Base-by-base conservation (phyloP, 2,888 invertebrate species). In the Synergus japonicus region DNA sequence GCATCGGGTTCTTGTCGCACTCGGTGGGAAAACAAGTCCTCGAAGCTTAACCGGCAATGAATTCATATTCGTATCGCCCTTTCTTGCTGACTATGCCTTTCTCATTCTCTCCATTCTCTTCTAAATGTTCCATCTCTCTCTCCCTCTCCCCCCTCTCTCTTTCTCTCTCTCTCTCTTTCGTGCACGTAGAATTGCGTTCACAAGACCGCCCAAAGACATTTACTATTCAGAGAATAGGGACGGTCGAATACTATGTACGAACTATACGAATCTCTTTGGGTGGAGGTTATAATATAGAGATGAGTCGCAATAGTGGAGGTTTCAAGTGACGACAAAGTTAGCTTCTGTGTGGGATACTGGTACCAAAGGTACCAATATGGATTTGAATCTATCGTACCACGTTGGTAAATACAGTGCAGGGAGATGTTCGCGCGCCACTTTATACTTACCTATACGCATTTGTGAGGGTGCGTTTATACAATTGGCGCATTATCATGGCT, bases 241-340 rank as follows among this genome's bases (percentile, higher is more conserved):
- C 77, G 83, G 83, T 83, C 83, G 83, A 83, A 81, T 81, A 79
- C 37, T 49, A 15, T 15, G 54, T 58, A 44, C 9, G 10, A 10
- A n/a, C 63, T 63, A 63, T 29, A 63, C 13, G 83, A 60, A 78
- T 78, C 66, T 79, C 79, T 41, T 76, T 77, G 66, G 66, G 54
- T 46, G 54, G 41, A 77, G 22, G 77, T 63, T 73, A 37, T n/a
- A 64, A 4, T 41, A 66, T 67, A 67, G 63, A 64, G 76, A 67
- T 76, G 83, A 67, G 73, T 63, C 64, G 69, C 66, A 66, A 79
- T 63, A 65, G 65, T 76, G 76, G 79, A 46, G 77, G 79, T 81
- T 83, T 81, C 83, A 85, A 85, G 82, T 84, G 84, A 85, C 85
- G 84, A 82, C 82, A 64, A 85, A 85, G 85, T 85, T 85, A 82